A percentile compares a stretch with the other conserved stretches of the same genome.
These are phyloP conservation scores for Habroteleia sp. DNA, from an alignment of 2,888 invertebrate genomes.

Conservation along the genomic window DNA sequence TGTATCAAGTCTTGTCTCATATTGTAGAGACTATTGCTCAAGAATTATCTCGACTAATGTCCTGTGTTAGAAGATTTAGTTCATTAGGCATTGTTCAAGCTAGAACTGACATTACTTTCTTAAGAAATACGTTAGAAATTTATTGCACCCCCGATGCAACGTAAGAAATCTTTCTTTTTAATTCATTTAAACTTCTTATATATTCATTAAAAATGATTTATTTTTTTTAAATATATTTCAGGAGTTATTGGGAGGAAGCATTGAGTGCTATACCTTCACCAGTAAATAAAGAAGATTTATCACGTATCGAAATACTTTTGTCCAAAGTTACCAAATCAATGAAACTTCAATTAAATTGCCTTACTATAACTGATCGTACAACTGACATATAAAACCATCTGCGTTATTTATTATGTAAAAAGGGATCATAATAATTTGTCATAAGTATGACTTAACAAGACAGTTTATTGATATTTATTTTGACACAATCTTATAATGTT, in stretches of 20 bases:
- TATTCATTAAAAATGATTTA: no score
- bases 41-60: constrained; percentile 93
- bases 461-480: constrained; percentile 56
- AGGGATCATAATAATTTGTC: constrained; percentile 10
- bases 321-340: constrained; percentile 75
- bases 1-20: constrained; percentile 87
- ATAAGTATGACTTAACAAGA: constrained; percentile 8
- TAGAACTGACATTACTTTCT: constrained; percentile 87
- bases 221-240: constrained; percentile 69
- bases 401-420: constrained; percentile 33
- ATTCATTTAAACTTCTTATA: no score
- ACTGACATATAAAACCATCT: constrained; percentile 64
- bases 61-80: constrained; percentile 88
- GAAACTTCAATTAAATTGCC: constrained; percentile 77
- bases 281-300: constrained; percentile 83
- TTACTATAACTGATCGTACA: constrained; percentile 64
- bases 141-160: constrained; percentile 86
- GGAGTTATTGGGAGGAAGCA: constrained; percentile 91
- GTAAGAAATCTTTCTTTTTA: constrained; percentile 79
- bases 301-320: constrained; percentile 74
- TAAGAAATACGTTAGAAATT: constrained; percentile 85
- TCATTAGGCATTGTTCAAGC: constrained; percentile 89
- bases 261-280: constrained; percentile 88
- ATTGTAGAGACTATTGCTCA: constrained; percentile 96
- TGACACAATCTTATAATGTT: constrained; percentile 39